phyloP scores from a whole-genome alignment of 2,888 invertebrate genomes.

The Apodemia hepburni region DNA sequence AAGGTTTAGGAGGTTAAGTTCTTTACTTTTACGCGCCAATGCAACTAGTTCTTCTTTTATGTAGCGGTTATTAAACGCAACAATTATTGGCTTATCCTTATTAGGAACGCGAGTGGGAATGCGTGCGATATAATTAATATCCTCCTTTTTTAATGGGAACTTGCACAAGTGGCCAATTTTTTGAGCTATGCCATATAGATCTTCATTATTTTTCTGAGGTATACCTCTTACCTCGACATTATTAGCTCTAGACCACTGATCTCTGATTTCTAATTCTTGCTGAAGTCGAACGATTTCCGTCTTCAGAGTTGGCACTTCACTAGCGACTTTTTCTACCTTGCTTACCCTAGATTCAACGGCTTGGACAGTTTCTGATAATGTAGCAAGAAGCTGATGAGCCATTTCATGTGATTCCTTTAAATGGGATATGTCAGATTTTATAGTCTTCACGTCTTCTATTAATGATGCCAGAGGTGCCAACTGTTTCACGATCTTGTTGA shows the following conservation, averaged over 20 bases:
- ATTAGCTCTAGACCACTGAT: slow-evolving; percentile 28
- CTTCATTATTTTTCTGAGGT: slow-evolving; percentile 26
- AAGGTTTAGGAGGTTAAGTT: slow-evolving; percentile 15
- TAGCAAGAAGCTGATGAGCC: slow-evolving; percentile 20
- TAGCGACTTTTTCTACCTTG: slow-evolving; percentile 17
- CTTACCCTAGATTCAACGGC: slow-evolving; percentile 20
- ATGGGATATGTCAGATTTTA: slow-evolving; percentile 24
- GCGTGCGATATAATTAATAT: slow-evolving; percentile 30
- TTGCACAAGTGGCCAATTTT: slow-evolving; percentile 19
- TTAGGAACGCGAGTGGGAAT: slow-evolving; percentile 27
- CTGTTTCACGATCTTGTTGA: slow-evolving; percentile 14
- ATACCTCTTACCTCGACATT: slow-evolving; percentile 21
- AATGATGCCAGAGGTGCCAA: slow-evolving; percentile 27
- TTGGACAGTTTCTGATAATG: slow-evolving; percentile 19
- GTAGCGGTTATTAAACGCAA: slow-evolving; percentile 22
- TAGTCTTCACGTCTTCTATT: slow-evolving; percentile 28
- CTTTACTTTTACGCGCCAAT: slow-evolving; percentile 4
- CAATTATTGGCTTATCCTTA: slow-evolving; percentile 25
- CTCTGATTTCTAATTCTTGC: slow-evolving; percentile 23
- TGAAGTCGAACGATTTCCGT: slow-evolving; percentile 21
- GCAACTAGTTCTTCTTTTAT: slow-evolving; percentile 14
- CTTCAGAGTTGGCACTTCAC: slow-evolving; percentile 22
- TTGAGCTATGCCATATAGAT: slow-evolving; percentile 24
- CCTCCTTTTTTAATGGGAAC: slow-evolving; percentile 22
- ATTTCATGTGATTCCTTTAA: slow-evolving; percentile 25